Evolutionary conservation across 1,140 invertebrate species (phyloP), one percentile per base, ranked within the genome.

Genomic region (Pantala flavescens): DNA sequence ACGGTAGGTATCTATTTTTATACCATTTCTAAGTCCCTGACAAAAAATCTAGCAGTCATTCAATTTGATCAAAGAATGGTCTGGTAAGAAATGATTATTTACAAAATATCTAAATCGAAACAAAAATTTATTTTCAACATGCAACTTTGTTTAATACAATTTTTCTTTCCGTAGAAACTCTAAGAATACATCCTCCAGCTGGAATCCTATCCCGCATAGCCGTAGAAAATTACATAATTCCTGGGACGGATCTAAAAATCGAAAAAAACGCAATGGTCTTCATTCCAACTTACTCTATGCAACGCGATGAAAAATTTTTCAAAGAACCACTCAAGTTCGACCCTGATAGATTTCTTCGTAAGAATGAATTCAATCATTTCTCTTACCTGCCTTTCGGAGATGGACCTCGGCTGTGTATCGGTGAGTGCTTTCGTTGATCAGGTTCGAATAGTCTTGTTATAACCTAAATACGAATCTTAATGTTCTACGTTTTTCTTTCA

Each of bases 251-350:
- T 49, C 23, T 77, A 1, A 12, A 24, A 0, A 70, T 82, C 24
- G 77, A 79, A 21, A 79, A 79, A 73, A 81, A 78, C 14, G 79
- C 78, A 19, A 70, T 43, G 23, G 55, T 83, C 10, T 14, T 77
- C 0, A 77, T 83, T 72, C 76, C 82, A 43, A 63, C 79, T 0
- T 72, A 75, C 16, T 77, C 75, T 5, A 28, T 83, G n/a, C 82
- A 83, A 19, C 73, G 73, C 0, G 82, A 88, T 78, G 79, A 82
- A 10, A 77, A 85, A 55, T 81, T 82, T 73, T 90, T 82, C 77
- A 83, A 86, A 19, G 82, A 89, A 74, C 88, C 89, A 9, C 82
- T 86, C 14, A 80, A 79, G 43, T 90, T 88, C 78, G 83, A 89
- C 78, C 89, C 89, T 0, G 85, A 88, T 43, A 79, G 88, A 73